A percentile compares a stretch with the other conserved stretches of the same genome.
Conservation (phyloP, 2,888 invertebrate species). For the Nasonovia ribisnigri region DNA sequence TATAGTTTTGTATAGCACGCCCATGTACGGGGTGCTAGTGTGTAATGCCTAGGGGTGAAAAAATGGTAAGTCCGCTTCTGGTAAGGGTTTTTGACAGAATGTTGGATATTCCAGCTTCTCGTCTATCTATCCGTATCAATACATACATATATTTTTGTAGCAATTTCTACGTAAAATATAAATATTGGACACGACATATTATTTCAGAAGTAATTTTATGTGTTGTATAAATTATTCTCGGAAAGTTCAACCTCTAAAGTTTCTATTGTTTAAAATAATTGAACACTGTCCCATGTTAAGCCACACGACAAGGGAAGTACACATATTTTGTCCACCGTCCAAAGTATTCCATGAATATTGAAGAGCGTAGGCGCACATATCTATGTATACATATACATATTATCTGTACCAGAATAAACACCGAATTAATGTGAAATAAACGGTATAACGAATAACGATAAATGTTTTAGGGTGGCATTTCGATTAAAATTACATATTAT, state of each 20-base stretch:
- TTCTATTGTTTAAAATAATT: not conserved
- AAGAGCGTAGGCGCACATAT: not conserved
- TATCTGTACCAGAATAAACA: not conserved
- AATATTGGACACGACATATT: not conserved
- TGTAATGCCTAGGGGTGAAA: too few relatives aligned
- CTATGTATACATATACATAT: not conserved
- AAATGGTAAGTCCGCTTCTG: too few relatives aligned
- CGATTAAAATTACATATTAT: not conserved
- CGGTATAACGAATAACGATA: not conserved
- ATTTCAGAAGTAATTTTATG: not conserved
- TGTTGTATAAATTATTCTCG: not conserved
- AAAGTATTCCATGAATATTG: conserved; percentile 1
- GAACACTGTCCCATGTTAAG: not conserved
- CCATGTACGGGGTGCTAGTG: too few relatives aligned
- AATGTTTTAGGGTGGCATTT: not conserved
- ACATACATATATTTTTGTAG: not conserved
- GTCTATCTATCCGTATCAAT: too few relatives aligned
- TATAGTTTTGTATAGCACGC: too few relatives aligned
- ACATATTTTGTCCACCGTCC: not conserved
- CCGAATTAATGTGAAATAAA: not conserved
- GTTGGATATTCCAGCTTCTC: too few relatives aligned
- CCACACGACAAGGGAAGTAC: not conserved
- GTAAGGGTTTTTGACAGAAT: too few relatives aligned
- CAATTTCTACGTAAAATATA: not conserved
- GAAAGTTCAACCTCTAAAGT: not conserved